A percentile compares a stretch with the other conserved stretches of the same genome.
These are phyloP conservation scores for Pseudococcus longispinus DNA, from an alignment of 2,888 invertebrate species.

Conservation along the genomic window DNA sequence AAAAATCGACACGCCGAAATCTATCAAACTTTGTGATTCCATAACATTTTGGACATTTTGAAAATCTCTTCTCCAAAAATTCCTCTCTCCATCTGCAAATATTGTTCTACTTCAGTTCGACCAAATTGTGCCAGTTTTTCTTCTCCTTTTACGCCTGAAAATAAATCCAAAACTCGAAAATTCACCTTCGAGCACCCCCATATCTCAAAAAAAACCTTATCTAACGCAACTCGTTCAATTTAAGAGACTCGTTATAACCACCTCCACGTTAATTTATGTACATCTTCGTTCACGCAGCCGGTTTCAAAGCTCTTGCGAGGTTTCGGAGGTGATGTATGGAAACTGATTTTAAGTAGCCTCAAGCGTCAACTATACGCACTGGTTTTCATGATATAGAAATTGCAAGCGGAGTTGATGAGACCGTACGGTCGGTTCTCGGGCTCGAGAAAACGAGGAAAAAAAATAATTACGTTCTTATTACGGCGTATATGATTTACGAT, in stretches of 20 bases:
- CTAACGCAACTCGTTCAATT: neutral
- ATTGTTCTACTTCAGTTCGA: too few relatives aligned
- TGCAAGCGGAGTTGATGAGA: slow-evolving; percentile 14
- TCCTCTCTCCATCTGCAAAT: too few relatives aligned
- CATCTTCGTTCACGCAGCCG: neutral
- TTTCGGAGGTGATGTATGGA: neutral
- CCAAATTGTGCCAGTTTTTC: too few relatives aligned
- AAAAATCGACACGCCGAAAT: too few relatives aligned
- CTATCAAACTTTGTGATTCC: too few relatives aligned
- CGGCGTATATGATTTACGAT: slow-evolving; percentile 36
- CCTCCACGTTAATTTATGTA: neutral
- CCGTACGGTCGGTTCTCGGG: neutral
- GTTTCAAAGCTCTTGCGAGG: neutral
- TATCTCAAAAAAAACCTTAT: neutral
- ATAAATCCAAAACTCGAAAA: neutral
- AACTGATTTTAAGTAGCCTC: neutral
- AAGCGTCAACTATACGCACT: neutral
- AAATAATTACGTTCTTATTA: slow-evolving; percentile 47
- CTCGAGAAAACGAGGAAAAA: slow-evolving; percentile 17
- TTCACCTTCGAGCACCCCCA: neutral
- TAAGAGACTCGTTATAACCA: neutral
- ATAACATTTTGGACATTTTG: too few relatives aligned
- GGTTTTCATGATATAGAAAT: neutral
- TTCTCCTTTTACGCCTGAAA: too few relatives aligned
- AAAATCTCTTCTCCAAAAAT: too few relatives aligned